These are phyloP conservation scores for Gorsachius magnificus DNA, from an alignment of 2,797 vertebrate species.

Conservation along the genomic window DNA sequence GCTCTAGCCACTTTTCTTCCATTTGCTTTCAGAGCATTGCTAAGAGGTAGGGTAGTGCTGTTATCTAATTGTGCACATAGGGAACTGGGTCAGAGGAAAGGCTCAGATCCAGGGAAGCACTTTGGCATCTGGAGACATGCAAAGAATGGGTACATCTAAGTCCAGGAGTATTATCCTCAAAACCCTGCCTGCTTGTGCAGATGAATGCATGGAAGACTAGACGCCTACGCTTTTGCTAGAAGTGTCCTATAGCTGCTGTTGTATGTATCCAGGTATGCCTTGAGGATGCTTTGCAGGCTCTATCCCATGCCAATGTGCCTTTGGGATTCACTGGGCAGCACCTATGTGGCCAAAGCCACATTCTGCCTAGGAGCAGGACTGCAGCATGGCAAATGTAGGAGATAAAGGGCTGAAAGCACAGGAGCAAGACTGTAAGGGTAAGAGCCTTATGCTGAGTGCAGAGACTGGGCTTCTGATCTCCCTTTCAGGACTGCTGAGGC, in stretches of 20 bases:
- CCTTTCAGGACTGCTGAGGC: neutral
- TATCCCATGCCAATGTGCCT: neutral
- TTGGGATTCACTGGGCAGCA: neutral
- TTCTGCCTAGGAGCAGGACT: neutral
- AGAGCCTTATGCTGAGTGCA: neutral
- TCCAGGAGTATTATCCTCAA: neutral
- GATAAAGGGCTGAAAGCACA: neutral
- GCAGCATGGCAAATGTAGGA: neutral
- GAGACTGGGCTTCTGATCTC: neutral
- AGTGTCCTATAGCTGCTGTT: neutral
- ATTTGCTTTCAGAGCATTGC: neutral
- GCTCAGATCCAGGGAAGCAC: neutral
- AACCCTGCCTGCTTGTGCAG: neutral
- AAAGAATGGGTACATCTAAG: neutral
- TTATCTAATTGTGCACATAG: neutral
- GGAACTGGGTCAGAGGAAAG: neutral
- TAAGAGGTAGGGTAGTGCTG: neutral
- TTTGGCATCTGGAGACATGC: neutral
- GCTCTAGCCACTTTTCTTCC: neutral
- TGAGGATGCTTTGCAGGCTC: neutral
- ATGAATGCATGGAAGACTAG: neutral
- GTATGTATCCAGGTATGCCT: neutral
- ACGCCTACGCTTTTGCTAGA: rapidly evolving
- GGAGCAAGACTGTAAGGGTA: neutral
- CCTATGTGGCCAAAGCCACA: neutral